Conservation (phyloP, 2,888 invertebrate genomes). For the Fissipunctia ypsillon region DNA sequence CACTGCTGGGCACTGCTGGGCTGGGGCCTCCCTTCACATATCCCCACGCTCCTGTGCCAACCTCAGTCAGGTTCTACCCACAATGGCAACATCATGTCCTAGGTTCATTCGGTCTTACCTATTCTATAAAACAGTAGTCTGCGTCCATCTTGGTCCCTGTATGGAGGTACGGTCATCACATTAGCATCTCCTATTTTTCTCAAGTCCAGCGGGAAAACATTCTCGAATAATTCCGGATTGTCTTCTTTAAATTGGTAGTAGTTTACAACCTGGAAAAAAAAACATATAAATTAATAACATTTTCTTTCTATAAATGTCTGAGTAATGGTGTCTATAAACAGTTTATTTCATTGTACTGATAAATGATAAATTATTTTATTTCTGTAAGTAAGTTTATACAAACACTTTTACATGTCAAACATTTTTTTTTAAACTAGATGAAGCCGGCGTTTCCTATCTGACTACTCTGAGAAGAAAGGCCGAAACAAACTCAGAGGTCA, state of each 20-base stretch:
- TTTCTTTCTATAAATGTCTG: neutral
- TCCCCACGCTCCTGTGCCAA: neutral
- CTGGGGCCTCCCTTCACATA: neutral
- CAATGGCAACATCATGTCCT: neutral
- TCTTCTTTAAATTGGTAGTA: slow-evolving; percentile 94
- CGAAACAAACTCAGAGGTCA: too few relatives aligned
- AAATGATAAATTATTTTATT: too few relatives aligned
- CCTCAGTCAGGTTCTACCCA: neutral
- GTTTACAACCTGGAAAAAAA: slow-evolving; percentile 92
- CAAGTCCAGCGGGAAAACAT: slow-evolving; percentile 92
- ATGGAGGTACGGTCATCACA: slow-evolving; percentile 93
- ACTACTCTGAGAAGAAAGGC: too few relatives aligned
- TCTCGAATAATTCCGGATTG: slow-evolving; percentile 92
- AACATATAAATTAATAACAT: neutral
- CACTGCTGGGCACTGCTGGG: too few relatives aligned
- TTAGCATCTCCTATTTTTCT: slow-evolving; percentile 92
- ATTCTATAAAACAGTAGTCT: slow-evolving; percentile 93
- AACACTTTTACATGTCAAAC: too few relatives aligned
- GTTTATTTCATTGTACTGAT: neutral
- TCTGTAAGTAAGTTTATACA: too few relatives aligned
- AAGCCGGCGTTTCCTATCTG: too few relatives aligned
- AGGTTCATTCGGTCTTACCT: slow-evolving; percentile 81
- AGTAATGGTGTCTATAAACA: neutral
- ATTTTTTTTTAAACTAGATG: too few relatives aligned
- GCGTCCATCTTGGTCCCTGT: slow-evolving; percentile 93